phyloP scores from a whole-genome alignment of 2,797 vertebrate genomes.

The Pangasius sanitwongsei region DNA sequence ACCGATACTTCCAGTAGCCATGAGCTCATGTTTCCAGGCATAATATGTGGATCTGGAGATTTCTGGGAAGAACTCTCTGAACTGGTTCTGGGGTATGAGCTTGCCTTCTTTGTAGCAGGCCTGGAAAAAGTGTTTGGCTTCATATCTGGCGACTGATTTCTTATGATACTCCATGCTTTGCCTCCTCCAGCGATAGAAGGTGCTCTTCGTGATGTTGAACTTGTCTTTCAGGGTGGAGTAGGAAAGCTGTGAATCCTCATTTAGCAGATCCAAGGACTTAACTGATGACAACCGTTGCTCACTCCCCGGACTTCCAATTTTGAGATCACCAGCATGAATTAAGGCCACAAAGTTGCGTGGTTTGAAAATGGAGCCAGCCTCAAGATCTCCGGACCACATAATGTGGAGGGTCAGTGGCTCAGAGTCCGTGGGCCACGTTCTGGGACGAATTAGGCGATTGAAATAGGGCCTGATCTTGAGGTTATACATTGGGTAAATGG shows the following conservation, averaged over 20 bases:
- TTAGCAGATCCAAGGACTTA: conserved; percentile 76
- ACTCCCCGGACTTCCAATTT: conserved; percentile 62
- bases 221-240: conserved; percentile 85
- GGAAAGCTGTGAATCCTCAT: conserved; percentile 77
- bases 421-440: conserved; percentile 69
- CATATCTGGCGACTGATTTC: conserved; percentile 87
- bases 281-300: conserved; percentile 67
- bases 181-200: conserved; percentile 93
- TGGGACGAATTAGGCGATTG: conserved; percentile 88
- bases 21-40: conserved; percentile 94
- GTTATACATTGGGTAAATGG: conserved; percentile 95
- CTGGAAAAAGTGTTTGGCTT: conserved; percentile 93
- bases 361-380: conserved; percentile 81
- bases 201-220: conserved; percentile 91
- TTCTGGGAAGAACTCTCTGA: conserved; percentile 89
- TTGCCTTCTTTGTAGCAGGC: conserved; percentile 85
- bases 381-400: conserved; percentile 92
- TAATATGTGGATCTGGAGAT: conserved; percentile 94
- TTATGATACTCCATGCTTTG: conserved; percentile 88
- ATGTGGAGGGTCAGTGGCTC: conserved; percentile 83
- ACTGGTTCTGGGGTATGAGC: conserved; percentile 86
- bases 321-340: conserved; percentile 77
- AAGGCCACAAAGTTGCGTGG: conserved; percentile 88
- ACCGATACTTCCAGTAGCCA: conserved; percentile 70
- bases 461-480: conserved; percentile 94